phyloP scores from a whole-genome alignment of 2,113 vertebrate genomes.

The Tinamus guttatus region DNA sequence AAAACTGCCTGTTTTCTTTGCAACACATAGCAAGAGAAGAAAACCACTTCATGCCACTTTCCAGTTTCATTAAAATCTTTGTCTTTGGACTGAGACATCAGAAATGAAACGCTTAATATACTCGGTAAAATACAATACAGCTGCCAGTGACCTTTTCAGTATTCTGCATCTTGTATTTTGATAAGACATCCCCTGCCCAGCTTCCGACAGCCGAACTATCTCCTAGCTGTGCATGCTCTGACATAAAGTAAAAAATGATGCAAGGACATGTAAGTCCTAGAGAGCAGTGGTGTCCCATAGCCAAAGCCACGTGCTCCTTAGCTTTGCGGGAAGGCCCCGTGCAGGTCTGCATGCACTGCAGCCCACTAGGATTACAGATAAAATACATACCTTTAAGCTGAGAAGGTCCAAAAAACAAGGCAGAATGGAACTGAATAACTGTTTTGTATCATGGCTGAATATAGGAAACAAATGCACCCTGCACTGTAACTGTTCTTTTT shows the following conservation, averaged over 20 bases:
- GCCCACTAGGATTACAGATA: background rate
- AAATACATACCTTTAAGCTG: background rate
- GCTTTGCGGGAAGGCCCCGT: background rate
- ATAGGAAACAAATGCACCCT: background rate
- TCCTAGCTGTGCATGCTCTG: background rate
- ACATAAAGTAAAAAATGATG: background rate
- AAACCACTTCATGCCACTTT: background rate
- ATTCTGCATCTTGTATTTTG: constrained; percentile 49
- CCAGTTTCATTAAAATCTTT: constrained; percentile 48
- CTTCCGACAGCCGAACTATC: background rate
- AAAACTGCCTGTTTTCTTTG: background rate
- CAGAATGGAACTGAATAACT: background rate
- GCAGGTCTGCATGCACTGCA: background rate
- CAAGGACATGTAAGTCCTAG: background rate
- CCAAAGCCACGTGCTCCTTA: background rate
- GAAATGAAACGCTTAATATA: constrained; percentile 48
- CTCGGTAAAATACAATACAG: constrained; percentile 27
- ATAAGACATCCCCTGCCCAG: constrained; percentile 33
- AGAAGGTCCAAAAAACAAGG: background rate
- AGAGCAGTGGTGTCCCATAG: background rate
- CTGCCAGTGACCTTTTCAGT: constrained; percentile 68
- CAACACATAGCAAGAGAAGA: background rate
- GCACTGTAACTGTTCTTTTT: background rate
- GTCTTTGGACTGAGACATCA: constrained; percentile 29
- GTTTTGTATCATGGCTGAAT: background rate